phyloP scores from a whole-genome alignment of 1,140 invertebrate species.

The Campoletis sonorensis region DNA sequence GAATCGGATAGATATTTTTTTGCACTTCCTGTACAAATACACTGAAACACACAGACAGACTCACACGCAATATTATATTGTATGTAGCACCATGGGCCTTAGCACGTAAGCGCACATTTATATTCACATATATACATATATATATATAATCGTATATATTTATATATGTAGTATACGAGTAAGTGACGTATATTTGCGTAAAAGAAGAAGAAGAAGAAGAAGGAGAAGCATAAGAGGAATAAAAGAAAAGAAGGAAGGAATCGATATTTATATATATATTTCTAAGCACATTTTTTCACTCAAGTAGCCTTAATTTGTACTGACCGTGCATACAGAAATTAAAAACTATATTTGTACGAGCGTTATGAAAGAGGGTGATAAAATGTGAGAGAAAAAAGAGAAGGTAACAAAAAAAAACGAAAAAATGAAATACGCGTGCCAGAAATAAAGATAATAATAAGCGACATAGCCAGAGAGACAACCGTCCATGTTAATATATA shows the following conservation, averaged over 20 bases:
- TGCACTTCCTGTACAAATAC: neutral
- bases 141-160: too few relatives aligned
- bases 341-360: too few relatives aligned
- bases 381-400: too few relatives aligned
- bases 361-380: too few relatives aligned
- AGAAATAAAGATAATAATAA: too few relatives aligned
- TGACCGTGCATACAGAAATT: neutral
- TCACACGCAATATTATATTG: neutral
- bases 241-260: neutral
- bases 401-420: neutral
- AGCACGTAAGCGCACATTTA: constrained; percentile 49
- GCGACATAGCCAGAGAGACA: too few relatives aligned
- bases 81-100: constrained; percentile 46
- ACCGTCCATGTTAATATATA: too few relatives aligned
- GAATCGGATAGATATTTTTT: too few relatives aligned
- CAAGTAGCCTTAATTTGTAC: constrained; percentile 29
- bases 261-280: constrained; percentile 23
- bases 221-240: neutral
- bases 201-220: too few relatives aligned
- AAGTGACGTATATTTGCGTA: too few relatives aligned
- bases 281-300: constrained; percentile 8
- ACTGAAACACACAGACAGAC: too few relatives aligned
- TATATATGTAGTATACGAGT: constrained; percentile 11
- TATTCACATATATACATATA: too few relatives aligned
- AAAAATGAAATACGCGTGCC: neutral